These are phyloP conservation scores for Platyrinchus mystaceus DNA, from an alignment of 2,797 vertebrate species.

Conservation along the genomic window DNA sequence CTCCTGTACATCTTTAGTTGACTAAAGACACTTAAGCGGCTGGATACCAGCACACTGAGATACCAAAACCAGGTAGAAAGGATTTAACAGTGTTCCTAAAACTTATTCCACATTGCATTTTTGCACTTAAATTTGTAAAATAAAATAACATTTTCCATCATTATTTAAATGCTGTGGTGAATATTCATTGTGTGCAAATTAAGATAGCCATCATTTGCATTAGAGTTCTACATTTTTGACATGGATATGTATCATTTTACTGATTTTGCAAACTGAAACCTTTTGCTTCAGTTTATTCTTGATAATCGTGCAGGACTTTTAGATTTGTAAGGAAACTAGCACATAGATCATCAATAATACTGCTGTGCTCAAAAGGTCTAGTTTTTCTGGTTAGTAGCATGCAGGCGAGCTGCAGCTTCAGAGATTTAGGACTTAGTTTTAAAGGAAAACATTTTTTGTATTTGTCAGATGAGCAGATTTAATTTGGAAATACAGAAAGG, in stretches of 20 bases:
- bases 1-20: not conserved
- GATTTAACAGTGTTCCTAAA: not conserved
- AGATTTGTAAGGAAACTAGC: not conserved
- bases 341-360: not conserved
- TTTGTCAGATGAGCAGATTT: not conserved
- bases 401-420: not conserved
- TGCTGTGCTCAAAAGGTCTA: not conserved
- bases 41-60: not conserved
- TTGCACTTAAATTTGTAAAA: not conserved
- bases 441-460: not conserved
- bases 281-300: not conserved
- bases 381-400: not conserved
- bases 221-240: not conserved
- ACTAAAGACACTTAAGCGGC: not conserved
- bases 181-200: not conserved
- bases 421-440: not conserved
- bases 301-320: not conserved
- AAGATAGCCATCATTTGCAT: accelerated
- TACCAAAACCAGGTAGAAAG: not conserved
- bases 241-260: not conserved
- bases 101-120: not conserved
- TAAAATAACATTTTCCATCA: not conserved
- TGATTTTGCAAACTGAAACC: not conserved
- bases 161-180: not conserved
- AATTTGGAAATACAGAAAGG: not conserved